phyloP scores from a whole-genome alignment of 2,113 vertebrate genomes.

The Antechinus stuartii region DNA sequence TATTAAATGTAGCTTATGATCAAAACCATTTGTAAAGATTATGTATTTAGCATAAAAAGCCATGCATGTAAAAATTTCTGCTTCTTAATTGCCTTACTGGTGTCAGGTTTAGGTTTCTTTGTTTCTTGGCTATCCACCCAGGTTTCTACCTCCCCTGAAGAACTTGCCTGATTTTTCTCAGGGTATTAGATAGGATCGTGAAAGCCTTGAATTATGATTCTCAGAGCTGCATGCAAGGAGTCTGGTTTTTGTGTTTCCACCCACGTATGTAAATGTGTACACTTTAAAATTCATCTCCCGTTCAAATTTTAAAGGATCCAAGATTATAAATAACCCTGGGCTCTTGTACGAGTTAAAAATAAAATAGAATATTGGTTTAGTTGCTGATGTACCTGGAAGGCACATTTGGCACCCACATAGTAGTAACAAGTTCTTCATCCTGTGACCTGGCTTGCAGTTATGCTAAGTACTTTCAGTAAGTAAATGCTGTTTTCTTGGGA shows the following conservation, averaged over 20 bases:
- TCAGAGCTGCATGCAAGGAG: constrained; percentile 66
- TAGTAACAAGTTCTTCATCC: constrained; percentile 45
- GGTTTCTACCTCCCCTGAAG: constrained; percentile 72
- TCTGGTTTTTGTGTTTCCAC: constrained; percentile 77
- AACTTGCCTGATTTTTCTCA: constrained; percentile 62
- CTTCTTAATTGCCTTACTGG: constrained; percentile 76
- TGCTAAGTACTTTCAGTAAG: constrained; percentile 61
- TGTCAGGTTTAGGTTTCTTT: constrained; percentile 80
- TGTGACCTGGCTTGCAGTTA: constrained; percentile 21
- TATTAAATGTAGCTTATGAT: constrained; percentile 78
- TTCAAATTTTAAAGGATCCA: constrained; percentile 74
- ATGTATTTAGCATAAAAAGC: constrained; percentile 78
- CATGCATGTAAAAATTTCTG: constrained; percentile 74
- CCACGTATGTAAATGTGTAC: constrained; percentile 79
- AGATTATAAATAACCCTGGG: constrained; percentile 73
- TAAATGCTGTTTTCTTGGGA: constrained; percentile 50
- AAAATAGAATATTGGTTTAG: constrained; percentile 62
- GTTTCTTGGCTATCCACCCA: constrained; percentile 79
- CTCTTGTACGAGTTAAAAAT: constrained; percentile 69
- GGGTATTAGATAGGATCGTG: constrained; percentile 70
- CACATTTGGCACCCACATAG: constrained; percentile 46
- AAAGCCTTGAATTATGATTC: constrained; percentile 74
- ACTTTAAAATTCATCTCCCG: constrained; percentile 73
- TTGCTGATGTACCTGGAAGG: constrained; percentile 72
- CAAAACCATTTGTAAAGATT: constrained; percentile 79